Base-by-base conservation (phyloP, 2,797 vertebrate genomes). In the Hoplostethus atlanticus region DNA sequence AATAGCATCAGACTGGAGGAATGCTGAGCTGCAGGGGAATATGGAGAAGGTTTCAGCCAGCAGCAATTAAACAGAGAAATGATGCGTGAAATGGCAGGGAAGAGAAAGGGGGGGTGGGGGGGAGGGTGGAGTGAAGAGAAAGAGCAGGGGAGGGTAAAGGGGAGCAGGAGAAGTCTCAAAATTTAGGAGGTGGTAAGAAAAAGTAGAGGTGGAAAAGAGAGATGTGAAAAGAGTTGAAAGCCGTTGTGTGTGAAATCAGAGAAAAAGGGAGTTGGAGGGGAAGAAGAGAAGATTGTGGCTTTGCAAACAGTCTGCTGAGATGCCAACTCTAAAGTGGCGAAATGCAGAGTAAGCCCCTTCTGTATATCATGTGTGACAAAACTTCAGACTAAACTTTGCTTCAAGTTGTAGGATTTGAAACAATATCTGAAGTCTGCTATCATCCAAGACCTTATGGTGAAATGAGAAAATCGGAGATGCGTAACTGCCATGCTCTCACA, bases 51-150 rank as follows among this genome's bases (percentile, higher is more conserved):
- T 85, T 90, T 91, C 91, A 92, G 88, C 91, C 92, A 91, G 88
- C 88, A 88, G 91, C 92, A 94, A 94, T 95, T 95, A 95, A 94
- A 94, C 92, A 88, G 88, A 88, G 91, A 94, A 94, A 94, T 92
- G 92, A 92, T 90, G 93, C 91, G 84, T 94, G 91, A 94, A 95
- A 94, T 92, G 88, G 87, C 77, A 78, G 46, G 63, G 68, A 71
- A 65, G 77, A 67, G 75, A 56, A 51, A 34, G 70, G 52, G 66
- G 42, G 5, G 44, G 70, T 52, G 66, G 42, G 5, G 44, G 86
- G 21, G 21, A 1, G 21, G 21, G 1, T 21, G 21, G 21, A 21
- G 21, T 63, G 69, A 80, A 76, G 84, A 71, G 67, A 76, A 68
- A 74, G 71, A 70, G 57, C 2, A 42, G 42, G 73, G 61, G 64